These are phyloP conservation scores for Lamprotornis superbus DNA, from an alignment of 2,113 vertebrate species.

Conservation along the genomic window DNA sequence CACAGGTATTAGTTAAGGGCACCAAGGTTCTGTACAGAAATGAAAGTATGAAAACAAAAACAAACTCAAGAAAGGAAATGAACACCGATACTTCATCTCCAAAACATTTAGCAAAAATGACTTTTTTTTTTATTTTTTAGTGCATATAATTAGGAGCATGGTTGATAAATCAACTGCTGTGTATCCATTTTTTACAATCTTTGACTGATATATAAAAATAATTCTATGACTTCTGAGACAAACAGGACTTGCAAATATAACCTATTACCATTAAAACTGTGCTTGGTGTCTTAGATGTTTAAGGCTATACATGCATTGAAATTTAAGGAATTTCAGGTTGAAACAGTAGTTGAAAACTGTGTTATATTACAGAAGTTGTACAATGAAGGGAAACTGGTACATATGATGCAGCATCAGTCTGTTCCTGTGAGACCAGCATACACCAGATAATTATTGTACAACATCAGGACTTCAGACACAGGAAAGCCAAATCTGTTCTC, in stretches of 20 bases:
- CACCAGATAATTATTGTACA: not conserved
- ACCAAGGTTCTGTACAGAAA: not conserved
- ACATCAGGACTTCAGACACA: not conserved
- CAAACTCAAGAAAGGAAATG: not conserved
- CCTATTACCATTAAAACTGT: not conserved
- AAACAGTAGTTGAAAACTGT: not conserved
- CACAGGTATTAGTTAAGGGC: not conserved
- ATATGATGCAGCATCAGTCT: not conserved
- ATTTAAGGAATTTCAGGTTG: conserved; percentile 41
- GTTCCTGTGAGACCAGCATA: not conserved
- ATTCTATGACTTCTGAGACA: conserved; percentile 3
- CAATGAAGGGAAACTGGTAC: not conserved
- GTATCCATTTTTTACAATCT: conserved; percentile 24
- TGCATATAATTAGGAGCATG: conserved; percentile 17
- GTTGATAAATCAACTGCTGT: conserved; percentile 10
- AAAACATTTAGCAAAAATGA: not conserved
- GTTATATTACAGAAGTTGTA: not conserved
- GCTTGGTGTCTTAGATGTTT: conserved; percentile 47
- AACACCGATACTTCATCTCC: not conserved
- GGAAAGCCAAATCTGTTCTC: not conserved
- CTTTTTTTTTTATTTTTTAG: not conserved
- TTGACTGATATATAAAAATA: conserved; percentile 37
- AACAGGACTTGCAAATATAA: conserved; percentile 33
- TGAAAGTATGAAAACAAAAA: not conserved
- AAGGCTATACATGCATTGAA: conserved; percentile 43